These are phyloP conservation scores for Acrossocheilus wenchowensis DNA, from an alignment of 2,797 vertebrate genomes.

Conservation along the genomic window DNA sequence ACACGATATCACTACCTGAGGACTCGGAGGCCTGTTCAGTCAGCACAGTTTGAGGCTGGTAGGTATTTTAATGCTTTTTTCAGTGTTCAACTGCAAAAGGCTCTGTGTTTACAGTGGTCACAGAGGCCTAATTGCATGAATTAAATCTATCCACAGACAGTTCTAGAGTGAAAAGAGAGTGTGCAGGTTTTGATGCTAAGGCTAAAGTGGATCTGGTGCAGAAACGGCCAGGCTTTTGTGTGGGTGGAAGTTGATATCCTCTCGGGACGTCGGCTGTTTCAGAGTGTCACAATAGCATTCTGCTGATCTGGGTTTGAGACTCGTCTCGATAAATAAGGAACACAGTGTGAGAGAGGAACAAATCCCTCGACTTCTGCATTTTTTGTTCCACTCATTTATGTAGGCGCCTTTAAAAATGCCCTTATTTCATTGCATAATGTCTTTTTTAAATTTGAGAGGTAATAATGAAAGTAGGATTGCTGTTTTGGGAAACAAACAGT, in stretches of 20 bases:
- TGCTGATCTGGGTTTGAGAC: conserved; percentile 45
- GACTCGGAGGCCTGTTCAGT: not conserved
- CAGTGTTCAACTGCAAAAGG: conserved; percentile 12
- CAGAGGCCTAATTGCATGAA: conserved; percentile 39
- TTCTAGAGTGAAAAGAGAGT: conserved; percentile 30
- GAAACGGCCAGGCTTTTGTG: conserved; percentile 51
- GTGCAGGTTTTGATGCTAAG: conserved; percentile 38
- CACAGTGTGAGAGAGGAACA: conserved; percentile 25
- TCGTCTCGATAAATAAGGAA: conserved; percentile 37
- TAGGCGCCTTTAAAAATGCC: conserved; percentile 12
- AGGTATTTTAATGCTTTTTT: conserved; percentile 20
- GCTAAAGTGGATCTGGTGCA: conserved; percentile 46
- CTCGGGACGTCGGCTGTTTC: conserved; percentile 53
- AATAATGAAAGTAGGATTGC: not conserved
- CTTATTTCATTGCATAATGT: not conserved
- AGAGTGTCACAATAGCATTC: conserved; percentile 59
- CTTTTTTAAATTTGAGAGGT: not conserved
- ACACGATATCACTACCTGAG: conserved; percentile 6
- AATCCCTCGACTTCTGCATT: conserved; percentile 21
- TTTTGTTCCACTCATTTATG: conserved; percentile 24
- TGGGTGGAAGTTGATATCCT: conserved; percentile 60
- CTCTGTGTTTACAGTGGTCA: conserved; percentile 23
- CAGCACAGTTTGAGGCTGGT: not conserved
- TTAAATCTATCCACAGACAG: conserved; percentile 34
- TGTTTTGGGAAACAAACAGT: not conserved